A percentile compares a stretch with the other conserved stretches of the same genome.
Evolutionary conservation across 2,113 vertebrate species (phyloP).

Genomic region (Machaerirhynchus nigripectus): DNA sequence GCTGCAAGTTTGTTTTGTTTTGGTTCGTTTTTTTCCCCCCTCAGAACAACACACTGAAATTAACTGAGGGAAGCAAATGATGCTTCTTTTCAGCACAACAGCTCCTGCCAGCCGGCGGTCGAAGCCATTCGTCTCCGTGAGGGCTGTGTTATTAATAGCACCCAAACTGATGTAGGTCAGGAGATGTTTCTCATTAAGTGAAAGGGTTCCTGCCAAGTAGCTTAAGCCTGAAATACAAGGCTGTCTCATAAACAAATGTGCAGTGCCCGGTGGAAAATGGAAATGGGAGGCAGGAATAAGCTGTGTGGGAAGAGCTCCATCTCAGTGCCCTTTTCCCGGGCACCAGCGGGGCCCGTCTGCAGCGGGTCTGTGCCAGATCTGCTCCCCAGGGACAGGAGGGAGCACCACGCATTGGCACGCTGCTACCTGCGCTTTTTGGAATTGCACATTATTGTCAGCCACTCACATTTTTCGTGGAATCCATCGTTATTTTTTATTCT

Average conservation of each 20-base stretch:
- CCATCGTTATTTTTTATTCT: not conserved
- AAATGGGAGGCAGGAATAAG: not conserved
- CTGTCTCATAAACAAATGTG: slow-evolving; percentile 44
- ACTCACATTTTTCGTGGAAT: not conserved
- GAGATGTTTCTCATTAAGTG: slow-evolving; percentile 63
- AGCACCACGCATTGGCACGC: not conserved
- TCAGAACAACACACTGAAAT: not conserved
- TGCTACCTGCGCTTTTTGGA: not conserved
- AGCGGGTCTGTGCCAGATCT: not conserved
- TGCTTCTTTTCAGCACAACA: not conserved
- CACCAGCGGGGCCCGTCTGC: not conserved
- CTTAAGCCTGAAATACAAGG: slow-evolving; percentile 36
- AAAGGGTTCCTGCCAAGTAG: slow-evolving; percentile 46
- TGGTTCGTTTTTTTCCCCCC: not conserved
- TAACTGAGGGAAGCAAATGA: slow-evolving; percentile 10
- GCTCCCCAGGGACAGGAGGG: not conserved
- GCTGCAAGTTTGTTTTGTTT: not conserved
- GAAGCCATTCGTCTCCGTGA: not conserved
- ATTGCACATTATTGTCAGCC: not conserved
- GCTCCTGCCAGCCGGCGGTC: not conserved
- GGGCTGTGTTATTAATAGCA: slow-evolving; percentile 54
- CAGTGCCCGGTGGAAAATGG: slow-evolving; percentile 19
- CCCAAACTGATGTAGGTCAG: slow-evolving; percentile 60
- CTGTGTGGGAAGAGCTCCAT: not conserved
- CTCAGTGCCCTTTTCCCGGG: not conserved